Evolutionary conservation across 2,888 invertebrate genomes (phyloP).

Genomic region (Sceliomorpha sp.): DNA sequence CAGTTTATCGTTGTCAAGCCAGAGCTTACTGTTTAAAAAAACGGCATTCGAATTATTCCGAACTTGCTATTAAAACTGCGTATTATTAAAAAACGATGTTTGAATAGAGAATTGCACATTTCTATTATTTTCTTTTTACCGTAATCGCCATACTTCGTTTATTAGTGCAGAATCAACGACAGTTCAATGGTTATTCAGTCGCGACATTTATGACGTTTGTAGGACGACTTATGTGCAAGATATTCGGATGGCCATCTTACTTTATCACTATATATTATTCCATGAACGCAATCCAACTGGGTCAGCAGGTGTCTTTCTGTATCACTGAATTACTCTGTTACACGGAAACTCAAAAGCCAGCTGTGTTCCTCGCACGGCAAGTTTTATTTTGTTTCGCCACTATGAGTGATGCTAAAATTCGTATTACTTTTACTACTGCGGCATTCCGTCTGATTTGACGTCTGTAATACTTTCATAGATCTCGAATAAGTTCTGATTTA

Average conservation of each 20-base stretch:
- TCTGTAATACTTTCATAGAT: neutral
- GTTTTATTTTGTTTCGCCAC: slow-evolving; percentile 14
- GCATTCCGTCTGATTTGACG: neutral
- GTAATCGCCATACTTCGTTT: neutral
- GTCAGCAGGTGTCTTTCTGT: slow-evolving; percentile 50
- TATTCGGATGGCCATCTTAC: slow-evolving; percentile 4
- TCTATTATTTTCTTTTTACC: no score
- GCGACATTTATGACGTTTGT: slow-evolving; percentile 4
- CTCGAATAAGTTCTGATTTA: no score
- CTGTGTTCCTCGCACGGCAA: slow-evolving; percentile 25
- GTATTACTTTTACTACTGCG: slow-evolving; percentile 9
- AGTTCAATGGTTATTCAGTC: slow-evolving; percentile 17
- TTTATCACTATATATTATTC: slow-evolving; percentile 12
- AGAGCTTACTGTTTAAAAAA: no score
- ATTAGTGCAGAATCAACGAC: slow-evolving; percentile 8
- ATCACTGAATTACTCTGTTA: slow-evolving; percentile 32
- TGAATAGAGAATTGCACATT: no score
- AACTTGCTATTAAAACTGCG: no score
- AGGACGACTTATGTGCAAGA: neutral
- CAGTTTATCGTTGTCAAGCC: no score
- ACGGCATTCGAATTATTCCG: no score
- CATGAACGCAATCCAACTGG: slow-evolving; percentile 19
- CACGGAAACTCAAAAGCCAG: slow-evolving; percentile 38
- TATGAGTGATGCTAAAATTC: slow-evolving; percentile 6
- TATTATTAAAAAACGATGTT: no score